These are phyloP conservation scores for Oncorhynchus gorbuscha DNA, from an alignment of 2,113 vertebrate species.

Conservation along the genomic window DNA sequence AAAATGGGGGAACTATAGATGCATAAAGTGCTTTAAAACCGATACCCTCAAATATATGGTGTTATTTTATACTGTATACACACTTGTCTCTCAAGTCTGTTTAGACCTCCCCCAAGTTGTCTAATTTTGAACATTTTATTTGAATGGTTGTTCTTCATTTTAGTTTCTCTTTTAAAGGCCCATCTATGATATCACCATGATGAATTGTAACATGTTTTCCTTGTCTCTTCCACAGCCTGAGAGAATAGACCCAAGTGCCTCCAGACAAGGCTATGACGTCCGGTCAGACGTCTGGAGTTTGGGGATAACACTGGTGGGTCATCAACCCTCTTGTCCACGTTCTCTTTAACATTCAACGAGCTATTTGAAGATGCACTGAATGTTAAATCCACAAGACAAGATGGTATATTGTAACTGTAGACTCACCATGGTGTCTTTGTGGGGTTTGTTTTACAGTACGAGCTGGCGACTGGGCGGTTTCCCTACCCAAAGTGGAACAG, in stretches of 20 bases:
- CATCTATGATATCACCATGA: not conserved
- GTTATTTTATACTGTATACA: too few relatives aligned
- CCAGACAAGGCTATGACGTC: slow-evolving; percentile 93
- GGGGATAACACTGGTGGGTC: slow-evolving; percentile 93
- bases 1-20: too few relatives aligned
- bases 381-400: not conserved
- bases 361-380: not conserved
- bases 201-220: not conserved
- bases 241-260: slow-evolving; percentile 95
- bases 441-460: slow-evolving; percentile 76
- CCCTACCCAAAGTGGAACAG: slow-evolving; percentile 99
- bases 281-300: slow-evolving; percentile 97
- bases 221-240: slow-evolving; percentile 79
- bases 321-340: not conserved
- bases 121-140: too few relatives aligned
- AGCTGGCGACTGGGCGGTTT: slow-evolving; percentile 93
- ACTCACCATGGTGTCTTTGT: not conserved
- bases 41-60: too few relatives aligned
- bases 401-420: not conserved
- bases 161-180: too few relatives aligned
- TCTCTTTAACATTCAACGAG: not conserved
- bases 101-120: too few relatives aligned
- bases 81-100: too few relatives aligned
- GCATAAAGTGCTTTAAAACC: too few relatives aligned
- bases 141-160: too few relatives aligned